Percentiles rank a stretch among this genome's conserved stretches.
These are phyloP conservation scores for Hemithea aestivaria DNA, from an alignment of 2,888 invertebrate genomes.

Conservation along the genomic window DNA sequence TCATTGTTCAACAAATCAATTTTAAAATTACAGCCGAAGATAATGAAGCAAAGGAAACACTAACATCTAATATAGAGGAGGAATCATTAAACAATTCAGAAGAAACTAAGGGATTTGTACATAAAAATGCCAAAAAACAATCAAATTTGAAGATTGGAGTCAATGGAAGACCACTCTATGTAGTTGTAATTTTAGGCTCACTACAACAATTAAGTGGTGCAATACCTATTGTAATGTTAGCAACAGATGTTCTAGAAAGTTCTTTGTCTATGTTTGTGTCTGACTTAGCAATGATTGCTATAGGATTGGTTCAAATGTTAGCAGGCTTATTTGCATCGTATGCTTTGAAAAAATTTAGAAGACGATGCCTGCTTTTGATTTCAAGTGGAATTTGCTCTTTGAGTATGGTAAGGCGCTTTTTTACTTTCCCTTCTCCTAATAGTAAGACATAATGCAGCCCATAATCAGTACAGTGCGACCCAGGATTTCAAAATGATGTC, in stretches of 20 bases:
- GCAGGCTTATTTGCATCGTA: constrained; percentile 41
- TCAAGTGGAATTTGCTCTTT: constrained; percentile 41
- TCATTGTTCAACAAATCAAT: constrained; percentile 31
- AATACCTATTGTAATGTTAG: constrained; percentile 38
- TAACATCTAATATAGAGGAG: too few relatives aligned
- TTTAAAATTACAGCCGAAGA: constrained; percentile 24
- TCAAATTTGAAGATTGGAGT: constrained; percentile 32
- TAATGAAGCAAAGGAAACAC: constrained; percentile 30
- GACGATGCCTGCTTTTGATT: constrained; percentile 37
- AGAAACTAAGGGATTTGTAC: too few relatives aligned
- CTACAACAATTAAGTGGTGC: constrained; percentile 47
- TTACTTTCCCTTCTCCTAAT: too few relatives aligned
- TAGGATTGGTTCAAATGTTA: constrained; percentile 40
- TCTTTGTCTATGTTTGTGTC: constrained; percentile 42
- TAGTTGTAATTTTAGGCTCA: constrained; percentile 35
- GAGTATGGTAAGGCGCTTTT: constrained; percentile 40
- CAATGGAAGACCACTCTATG: constrained; percentile 43
- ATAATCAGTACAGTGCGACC: too few relatives aligned
- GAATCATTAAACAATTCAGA: too few relatives aligned
- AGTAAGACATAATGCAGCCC: too few relatives aligned
- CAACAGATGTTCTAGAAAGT: constrained; percentile 42
- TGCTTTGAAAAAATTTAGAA: constrained; percentile 46
- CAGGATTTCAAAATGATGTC: too few relatives aligned
- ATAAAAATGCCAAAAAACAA: too few relatives aligned
- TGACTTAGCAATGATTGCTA: constrained; percentile 44